Conservation (phyloP, 2,888 invertebrate species). For the Lamproptera curius region DNA sequence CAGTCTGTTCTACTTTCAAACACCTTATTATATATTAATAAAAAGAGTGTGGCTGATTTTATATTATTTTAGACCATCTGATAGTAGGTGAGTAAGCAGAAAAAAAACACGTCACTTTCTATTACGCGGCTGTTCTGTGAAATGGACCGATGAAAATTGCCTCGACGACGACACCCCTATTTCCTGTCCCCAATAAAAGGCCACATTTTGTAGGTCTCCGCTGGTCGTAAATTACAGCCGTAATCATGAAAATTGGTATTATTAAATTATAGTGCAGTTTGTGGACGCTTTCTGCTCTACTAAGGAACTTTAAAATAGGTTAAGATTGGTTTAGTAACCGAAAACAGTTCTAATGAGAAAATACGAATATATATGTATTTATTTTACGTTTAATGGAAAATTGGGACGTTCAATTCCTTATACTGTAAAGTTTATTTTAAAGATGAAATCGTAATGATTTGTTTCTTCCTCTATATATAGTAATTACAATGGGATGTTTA, state of each 20-base stretch:
- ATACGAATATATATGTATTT: too few relatives aligned
- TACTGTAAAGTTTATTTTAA: neutral
- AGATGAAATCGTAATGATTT: too few relatives aligned
- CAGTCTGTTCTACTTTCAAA: neutral
- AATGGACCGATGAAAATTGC: constrained; percentile 16
- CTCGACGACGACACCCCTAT: constrained; percentile 19
- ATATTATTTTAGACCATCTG: neutral
- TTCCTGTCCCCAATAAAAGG: constrained; percentile 15
- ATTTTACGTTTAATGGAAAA: neutral
- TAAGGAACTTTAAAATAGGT: neutral
- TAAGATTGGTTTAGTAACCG: too few relatives aligned
- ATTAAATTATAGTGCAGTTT: constrained; percentile 17
- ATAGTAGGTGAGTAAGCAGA: neutral
- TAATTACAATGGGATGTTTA: too few relatives aligned
- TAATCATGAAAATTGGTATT: constrained; percentile 23
- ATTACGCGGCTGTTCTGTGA: constrained; percentile 5
- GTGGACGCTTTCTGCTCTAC: constrained; percentile 1
- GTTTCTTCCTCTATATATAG: too few relatives aligned
- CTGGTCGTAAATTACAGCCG: constrained; percentile 6
- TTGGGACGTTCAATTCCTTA: neutral
- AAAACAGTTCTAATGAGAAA: too few relatives aligned
- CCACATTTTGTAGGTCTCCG: neutral
- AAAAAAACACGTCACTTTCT: constrained; percentile 2
- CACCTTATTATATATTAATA: too few relatives aligned
- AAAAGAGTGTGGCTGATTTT: too few relatives aligned